Evolutionary conservation across 2,113 vertebrate species (phyloP).

Genomic region (Gobiocypris rarus): DNA sequence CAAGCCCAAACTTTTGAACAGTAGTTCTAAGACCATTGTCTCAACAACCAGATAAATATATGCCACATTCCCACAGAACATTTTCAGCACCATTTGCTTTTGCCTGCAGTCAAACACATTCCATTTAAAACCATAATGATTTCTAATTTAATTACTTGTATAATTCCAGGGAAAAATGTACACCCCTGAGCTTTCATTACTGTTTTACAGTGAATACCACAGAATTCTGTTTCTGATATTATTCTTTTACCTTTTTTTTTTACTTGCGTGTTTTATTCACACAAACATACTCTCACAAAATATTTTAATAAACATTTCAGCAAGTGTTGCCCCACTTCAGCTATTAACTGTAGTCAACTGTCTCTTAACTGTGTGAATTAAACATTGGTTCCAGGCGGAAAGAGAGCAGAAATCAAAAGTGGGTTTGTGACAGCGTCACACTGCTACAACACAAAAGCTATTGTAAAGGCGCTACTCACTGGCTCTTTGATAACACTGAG

Average conservation of each 20-base stretch:
- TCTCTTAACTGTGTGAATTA: conserved; percentile 31
- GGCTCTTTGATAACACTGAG: conserved; percentile 39
- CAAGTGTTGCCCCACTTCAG: conserved; percentile 2
- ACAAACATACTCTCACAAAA: conserved; percentile 7
- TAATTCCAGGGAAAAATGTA: conserved; percentile 19
- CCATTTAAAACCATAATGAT: conserved; percentile 27
- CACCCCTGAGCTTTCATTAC: conserved; percentile 27
- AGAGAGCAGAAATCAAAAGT: conserved; percentile 38
- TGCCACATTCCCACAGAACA: conserved; percentile 10
- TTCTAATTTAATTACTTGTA: conserved; percentile 25
- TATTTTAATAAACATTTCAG: conserved; percentile 31
- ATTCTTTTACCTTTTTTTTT: background rate
- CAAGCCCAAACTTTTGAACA: background rate
- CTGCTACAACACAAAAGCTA: conserved; percentile 49
- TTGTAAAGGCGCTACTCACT: conserved; percentile 49
- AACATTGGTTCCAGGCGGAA: conserved; percentile 30
- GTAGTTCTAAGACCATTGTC: background rate
- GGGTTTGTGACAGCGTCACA: conserved; percentile 34
- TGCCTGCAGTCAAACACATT: conserved; percentile 33
- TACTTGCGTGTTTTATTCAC: background rate
- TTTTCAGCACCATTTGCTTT: conserved; percentile 9
- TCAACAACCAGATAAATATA: background rate
- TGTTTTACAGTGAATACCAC: background rate
- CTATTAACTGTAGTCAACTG: conserved; percentile 29
- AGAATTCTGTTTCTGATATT: background rate